Base-by-base conservation (phyloP, 1,140 invertebrate species). In the Mercenaria mercenaria region DNA sequence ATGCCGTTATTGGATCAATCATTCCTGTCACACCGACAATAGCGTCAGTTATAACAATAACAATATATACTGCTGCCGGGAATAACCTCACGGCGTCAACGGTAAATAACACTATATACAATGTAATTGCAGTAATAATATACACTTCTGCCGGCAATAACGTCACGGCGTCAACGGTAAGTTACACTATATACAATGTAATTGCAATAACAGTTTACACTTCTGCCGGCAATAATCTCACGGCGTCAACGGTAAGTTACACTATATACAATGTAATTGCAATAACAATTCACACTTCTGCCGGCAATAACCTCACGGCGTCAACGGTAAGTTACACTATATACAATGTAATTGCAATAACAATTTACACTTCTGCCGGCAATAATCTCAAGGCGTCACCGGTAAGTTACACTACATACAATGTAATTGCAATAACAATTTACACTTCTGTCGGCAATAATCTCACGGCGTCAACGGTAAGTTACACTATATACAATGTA, bases 21-120 rank as follows among this genome's bases (percentile, higher is more conserved):
- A 96, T 97, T 32, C 96, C 97, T 15, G 96, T 97, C n/a, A 96
- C 97, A 56, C 97, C 97, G 20, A 96, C 97, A 52, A 95, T 97
- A 47, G 96, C 97, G 0, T 96, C 96, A 3, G 97, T 97, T 69
- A 94, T 97, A 43, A 97, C 97, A 3, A 97, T 97, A 90, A 93
- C 97, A 47, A 95, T 96, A 15, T 97, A 97, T 89, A 96, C 97
- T 41, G 94, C 96, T 20, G 93, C 96, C 23, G 97, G 97, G 34
- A 95, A 96, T 93, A 96, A 96, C 93, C 95, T 97, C 0, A 96
- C 96, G 37, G 96, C 97, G 26, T 96, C 97, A 34, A 96, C 97
- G 96, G 97, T 97, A 96, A 41, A n/a, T 26, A 61, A 74, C 37
- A 74, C 69, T 34, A 37, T 34, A 69, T 13, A 13, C 29, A 23